These are phyloP conservation scores for Sinonovacula constricta DNA, from an alignment of 1,140 invertebrate species.

Conservation along the genomic window DNA sequence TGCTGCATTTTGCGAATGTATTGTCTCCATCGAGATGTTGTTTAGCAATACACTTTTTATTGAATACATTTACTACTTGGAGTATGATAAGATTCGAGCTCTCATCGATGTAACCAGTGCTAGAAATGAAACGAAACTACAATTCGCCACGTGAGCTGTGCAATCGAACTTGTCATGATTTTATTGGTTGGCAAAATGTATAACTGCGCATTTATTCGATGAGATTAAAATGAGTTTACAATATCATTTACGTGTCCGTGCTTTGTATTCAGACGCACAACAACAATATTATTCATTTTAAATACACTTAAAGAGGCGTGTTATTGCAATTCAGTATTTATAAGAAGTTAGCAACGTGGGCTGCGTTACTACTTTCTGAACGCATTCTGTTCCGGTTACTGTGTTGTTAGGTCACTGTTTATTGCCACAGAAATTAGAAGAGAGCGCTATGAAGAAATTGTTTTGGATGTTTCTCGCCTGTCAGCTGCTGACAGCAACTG, in stretches of 20 bases:
- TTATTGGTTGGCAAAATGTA: conserved; percentile 16
- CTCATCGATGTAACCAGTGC: too few species aligned
- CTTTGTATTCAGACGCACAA: neutral
- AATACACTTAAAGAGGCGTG: neutral
- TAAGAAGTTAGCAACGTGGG: too few species aligned
- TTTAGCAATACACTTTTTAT: too few species aligned
- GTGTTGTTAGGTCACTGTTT: conserved; percentile 23
- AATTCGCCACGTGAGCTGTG: neutral
- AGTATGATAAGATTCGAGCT: too few species aligned
- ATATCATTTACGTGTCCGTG: neutral
- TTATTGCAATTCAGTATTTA: too few species aligned
- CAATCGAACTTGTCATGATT: conserved; percentile 15
- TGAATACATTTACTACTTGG: too few species aligned
- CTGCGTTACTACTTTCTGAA: conserved; percentile 17
- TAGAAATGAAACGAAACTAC: too few species aligned
- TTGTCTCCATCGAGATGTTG: too few species aligned
- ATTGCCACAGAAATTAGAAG: neutral
- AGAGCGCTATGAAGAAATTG: neutral
- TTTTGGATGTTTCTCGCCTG: neutral
- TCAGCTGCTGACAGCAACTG: conserved; percentile 13
- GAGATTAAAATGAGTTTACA: too few species aligned
- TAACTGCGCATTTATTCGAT: too few species aligned
- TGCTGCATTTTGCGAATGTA: too few species aligned
- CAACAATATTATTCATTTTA: neutral
- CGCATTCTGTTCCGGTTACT: neutral